These are phyloP conservation scores for Popillia japonica DNA, from an alignment of 1,140 invertebrate species.

Conservation along the genomic window DNA sequence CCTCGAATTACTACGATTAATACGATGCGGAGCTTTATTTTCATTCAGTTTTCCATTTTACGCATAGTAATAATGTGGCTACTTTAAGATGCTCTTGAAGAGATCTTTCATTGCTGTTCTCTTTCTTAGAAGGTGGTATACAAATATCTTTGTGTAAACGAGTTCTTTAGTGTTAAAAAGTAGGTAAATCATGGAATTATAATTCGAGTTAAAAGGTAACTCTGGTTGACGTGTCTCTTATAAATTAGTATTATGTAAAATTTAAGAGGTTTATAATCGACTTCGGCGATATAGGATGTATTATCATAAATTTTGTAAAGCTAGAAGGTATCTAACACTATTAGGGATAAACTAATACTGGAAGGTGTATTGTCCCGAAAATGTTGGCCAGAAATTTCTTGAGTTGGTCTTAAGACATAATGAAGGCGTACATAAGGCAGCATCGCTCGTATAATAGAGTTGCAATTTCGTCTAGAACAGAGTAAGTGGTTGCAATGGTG, in stretches of 20 bases:
- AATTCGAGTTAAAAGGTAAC: neutral
- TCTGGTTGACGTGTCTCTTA: neutral
- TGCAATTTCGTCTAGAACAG: no score
- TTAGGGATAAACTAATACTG: no score
- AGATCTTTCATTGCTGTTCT: neutral
- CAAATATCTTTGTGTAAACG: neutral
- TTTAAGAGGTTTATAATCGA: neutral
- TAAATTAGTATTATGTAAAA: constrained; percentile 30
- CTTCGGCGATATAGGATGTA: no score
- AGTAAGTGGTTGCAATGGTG: no score
- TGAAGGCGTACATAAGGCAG: no score
- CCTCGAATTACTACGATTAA: neutral
- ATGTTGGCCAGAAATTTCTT: no score
- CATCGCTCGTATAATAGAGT: no score
- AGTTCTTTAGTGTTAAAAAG: neutral
- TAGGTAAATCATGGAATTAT: constrained; percentile 10
- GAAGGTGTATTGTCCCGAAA: no score
- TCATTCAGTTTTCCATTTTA: neutral
- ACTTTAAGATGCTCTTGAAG: constrained; percentile 8
- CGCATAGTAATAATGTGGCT: constrained; percentile 5
- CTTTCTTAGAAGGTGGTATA: neutral
- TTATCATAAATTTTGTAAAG: no score
- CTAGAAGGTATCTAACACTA: no score
- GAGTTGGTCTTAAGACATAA: no score
- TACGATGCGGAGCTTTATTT: neutral